Base-by-base conservation (phyloP, 2,888 invertebrate species). In the Dryadula phaetusa region DNA sequence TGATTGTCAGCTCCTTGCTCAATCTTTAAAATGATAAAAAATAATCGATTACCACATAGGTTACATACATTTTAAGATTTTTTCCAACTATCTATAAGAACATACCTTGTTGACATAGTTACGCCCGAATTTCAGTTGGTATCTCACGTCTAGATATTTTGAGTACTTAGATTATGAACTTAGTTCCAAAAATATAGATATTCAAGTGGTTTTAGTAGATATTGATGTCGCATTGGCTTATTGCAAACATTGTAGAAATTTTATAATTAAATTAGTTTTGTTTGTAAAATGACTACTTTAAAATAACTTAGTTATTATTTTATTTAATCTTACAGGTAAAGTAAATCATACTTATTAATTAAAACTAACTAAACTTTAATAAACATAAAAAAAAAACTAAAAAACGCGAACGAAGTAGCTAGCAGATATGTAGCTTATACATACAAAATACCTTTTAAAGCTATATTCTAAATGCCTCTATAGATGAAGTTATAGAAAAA, bases 21-120 rank as follows among this genome's bases (percentile, higher is more conserved):
- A 79, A 80, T 81, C 76, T 83, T 77, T 77, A 75, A 77, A 72
- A 70, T 72, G 85, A 88, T 87, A 87, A 83, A 72, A 65, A 56
- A 64, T 52, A 64, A 69, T 49, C 68, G 67, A 74, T 64, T 70
- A 76, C n/a, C n/a, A n/a, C n/a, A n/a, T n/a, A n/a, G n/a, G n/a
- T 75, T 80, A 75, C 74, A 44, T 6, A 34, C 56, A 66, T 65
- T n/a, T 37, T 0, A 40, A 71, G 80, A 85, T 79, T 79, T 81
- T 16, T 70, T 63, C 77, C 37, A 7, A 32, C 3, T 37, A 18
- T 47, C 61, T 66, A 62, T 47, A 37, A 16, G 5, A 6, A 40
- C 22, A 70, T 75, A 67, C 68, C 68, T 77, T 76, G 75, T 77
- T 84, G 85, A 82, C 80, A 84, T 71, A 83, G 77, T 81, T 81